These are phyloP conservation scores for Ennomos erosarius DNA, from an alignment of 2,888 invertebrate genomes.

Conservation along the genomic window DNA sequence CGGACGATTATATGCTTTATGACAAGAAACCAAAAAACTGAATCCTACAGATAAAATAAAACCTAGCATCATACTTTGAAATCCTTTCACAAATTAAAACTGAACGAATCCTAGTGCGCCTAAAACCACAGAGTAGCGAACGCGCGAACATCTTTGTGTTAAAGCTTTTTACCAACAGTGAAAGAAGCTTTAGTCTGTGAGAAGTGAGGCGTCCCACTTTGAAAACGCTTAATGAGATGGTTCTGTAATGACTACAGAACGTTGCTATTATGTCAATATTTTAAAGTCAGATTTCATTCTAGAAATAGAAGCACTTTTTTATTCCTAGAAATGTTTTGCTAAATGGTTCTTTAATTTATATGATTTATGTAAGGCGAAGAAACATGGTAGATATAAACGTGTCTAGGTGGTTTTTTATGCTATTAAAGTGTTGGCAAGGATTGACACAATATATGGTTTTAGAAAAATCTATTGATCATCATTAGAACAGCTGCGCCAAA, in stretches of 20 bases:
- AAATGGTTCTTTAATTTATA: neutral
- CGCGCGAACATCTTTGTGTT: slow-evolving; percentile 26
- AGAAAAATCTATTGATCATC: too few relatives aligned
- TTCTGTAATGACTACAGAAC: slow-evolving; percentile 21
- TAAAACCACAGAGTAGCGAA: slow-evolving; percentile 26
- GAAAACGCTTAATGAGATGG: slow-evolving; percentile 31
- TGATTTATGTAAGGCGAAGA: too few relatives aligned
- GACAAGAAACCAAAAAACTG: too few relatives aligned
- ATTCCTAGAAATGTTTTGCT: neutral
- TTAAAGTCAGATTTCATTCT: slow-evolving; percentile 16
- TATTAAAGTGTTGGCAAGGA: too few relatives aligned
- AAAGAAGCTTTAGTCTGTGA: slow-evolving; percentile 32
- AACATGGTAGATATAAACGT: too few relatives aligned
- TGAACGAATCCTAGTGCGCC: slow-evolving; percentile 10
- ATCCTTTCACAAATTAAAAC: slow-evolving; percentile 11
- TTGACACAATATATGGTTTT: too few relatives aligned
- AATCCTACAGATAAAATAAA: too few relatives aligned
- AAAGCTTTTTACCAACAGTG: slow-evolving; percentile 22
- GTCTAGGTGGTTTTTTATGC: too few relatives aligned
- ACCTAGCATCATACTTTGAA: neutral
- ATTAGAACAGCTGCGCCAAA: too few relatives aligned
- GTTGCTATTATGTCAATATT: slow-evolving; percentile 23
- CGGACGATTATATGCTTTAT: too few relatives aligned
- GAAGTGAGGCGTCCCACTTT: slow-evolving; percentile 28
- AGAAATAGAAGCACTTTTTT: slow-evolving; percentile 1